Conservation (phyloP, 2,797 vertebrate genomes). For the Silurus aristotelis region DNA sequence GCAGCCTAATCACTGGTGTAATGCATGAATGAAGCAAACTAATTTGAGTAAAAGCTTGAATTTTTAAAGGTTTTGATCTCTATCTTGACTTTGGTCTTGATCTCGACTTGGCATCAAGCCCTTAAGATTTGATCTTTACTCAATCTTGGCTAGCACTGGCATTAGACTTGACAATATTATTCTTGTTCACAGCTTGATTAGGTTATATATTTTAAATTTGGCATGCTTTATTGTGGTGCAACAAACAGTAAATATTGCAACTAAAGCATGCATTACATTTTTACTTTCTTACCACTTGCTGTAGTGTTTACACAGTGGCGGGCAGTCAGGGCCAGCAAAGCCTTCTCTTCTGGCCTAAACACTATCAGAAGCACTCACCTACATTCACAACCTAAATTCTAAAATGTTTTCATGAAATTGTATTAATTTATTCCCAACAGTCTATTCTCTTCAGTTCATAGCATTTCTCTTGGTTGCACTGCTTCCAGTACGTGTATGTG, state of each 20-base stretch:
- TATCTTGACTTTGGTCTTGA: background rate
- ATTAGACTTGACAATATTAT: background rate
- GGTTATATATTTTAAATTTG: background rate
- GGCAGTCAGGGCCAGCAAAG: too few relatives aligned
- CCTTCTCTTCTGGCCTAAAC: too few relatives aligned
- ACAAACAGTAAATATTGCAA: background rate
- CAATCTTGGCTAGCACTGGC: too few relatives aligned
- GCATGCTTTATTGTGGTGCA: background rate
- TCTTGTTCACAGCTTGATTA: background rate
- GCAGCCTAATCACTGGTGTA: background rate
- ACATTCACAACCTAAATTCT: too few relatives aligned
- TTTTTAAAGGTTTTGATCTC: background rate
- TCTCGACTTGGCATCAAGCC: background rate
- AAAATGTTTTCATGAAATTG: too few relatives aligned
- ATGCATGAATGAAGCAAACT: background rate
- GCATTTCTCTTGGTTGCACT: too few relatives aligned
- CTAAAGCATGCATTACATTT: background rate
- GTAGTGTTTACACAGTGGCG: background rate
- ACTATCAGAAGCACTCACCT: too few relatives aligned
- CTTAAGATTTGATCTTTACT: background rate
- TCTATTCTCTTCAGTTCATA: too few relatives aligned
- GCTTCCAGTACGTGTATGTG: too few relatives aligned
- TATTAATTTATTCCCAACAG: too few relatives aligned
- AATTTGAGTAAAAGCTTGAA: background rate
- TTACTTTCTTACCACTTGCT: background rate